phyloP scores from a whole-genome alignment of 2,888 invertebrate genomes.

The Campaea margaritaria region DNA sequence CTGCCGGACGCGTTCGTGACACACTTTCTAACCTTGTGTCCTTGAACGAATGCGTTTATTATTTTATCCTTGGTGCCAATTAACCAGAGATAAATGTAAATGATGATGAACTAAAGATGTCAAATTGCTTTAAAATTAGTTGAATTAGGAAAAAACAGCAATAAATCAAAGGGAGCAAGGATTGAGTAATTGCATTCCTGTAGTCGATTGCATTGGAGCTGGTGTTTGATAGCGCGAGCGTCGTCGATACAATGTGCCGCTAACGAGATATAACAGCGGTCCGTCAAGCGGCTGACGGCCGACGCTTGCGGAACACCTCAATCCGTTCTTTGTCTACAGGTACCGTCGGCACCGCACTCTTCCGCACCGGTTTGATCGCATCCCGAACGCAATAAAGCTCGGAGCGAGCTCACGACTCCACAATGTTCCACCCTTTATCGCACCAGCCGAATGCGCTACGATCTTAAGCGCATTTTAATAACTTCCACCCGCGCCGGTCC shows the following conservation, averaged over 20 bases:
- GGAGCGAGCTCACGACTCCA: slow-evolving; percentile 77
- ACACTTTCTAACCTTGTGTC: slow-evolving; percentile 76
- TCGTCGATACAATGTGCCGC: slow-evolving; percentile 63
- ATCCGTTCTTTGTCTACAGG: slow-evolving; percentile 67
- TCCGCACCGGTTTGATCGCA: slow-evolving; percentile 66
- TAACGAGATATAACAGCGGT: slow-evolving; percentile 67
- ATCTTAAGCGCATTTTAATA: slow-evolving; percentile 82
- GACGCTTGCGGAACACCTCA: slow-evolving; percentile 68
- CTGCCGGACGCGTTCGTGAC: slow-evolving; percentile 67
- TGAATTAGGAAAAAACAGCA: neutral
- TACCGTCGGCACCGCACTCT: slow-evolving; percentile 57
- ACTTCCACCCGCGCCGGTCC: slow-evolving; percentile 75
- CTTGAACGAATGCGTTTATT: slow-evolving; percentile 59
- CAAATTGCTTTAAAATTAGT: neutral
- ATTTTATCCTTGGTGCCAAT: slow-evolving; percentile 30
- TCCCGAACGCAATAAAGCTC: slow-evolving; percentile 80
- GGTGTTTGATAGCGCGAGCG: slow-evolving; percentile 33
- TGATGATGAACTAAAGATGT: neutral
- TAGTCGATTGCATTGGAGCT: slow-evolving; percentile 9
- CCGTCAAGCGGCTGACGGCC: slow-evolving; percentile 55
- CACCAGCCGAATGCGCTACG: slow-evolving; percentile 68
- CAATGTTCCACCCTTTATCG: slow-evolving; percentile 78
- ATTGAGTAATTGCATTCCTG: slow-evolving; percentile 3
- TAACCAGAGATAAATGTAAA: too few relatives aligned
- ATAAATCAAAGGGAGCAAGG: neutral